A percentile compares a stretch with the other conserved stretches of the same genome.
Evolutionary conservation across 2,797 vertebrate genomes (phyloP).

Genomic region (Hemibagrus guttatus): DNA sequence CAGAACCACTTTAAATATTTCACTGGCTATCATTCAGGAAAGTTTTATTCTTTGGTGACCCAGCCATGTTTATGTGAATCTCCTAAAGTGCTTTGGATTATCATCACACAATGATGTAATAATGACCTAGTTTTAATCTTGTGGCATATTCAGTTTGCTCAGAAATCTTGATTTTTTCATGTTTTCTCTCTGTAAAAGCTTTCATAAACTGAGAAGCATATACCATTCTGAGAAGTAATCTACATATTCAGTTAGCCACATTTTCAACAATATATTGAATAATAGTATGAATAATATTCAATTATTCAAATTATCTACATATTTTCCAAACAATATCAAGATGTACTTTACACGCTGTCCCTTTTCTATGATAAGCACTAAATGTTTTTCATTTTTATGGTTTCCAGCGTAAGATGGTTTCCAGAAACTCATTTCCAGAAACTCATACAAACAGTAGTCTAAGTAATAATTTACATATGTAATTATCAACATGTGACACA

Average conservation of each 20-base stretch:
- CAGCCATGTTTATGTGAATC: background rate
- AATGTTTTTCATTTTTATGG: too few relatives aligned
- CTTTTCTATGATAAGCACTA: too few relatives aligned
- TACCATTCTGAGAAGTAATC: background rate
- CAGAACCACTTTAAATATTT: background rate
- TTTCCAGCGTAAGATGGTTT: too few relatives aligned
- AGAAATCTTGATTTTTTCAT: background rate
- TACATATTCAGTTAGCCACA: background rate
- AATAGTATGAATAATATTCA: too few relatives aligned
- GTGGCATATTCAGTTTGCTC: background rate
- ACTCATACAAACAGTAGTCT: too few relatives aligned
- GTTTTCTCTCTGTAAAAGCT: background rate
- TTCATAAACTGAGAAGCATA: background rate
- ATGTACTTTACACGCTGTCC: too few relatives aligned
- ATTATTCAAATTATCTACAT: too few relatives aligned
- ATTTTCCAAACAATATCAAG: too few relatives aligned
- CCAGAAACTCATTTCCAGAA: too few relatives aligned
- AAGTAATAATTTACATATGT: background rate
- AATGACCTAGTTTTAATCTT: background rate
- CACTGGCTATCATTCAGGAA: background rate
- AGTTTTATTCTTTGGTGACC: too few relatives aligned
- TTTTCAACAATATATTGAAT: too few relatives aligned
- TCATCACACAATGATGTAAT: background rate
- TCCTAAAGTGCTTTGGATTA: background rate
- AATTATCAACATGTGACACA: background rate